A percentile compares a stretch with the other conserved stretches of the same genome.
These are phyloP conservation scores for Ganaspis sp. DNA, from an alignment of 1,140 invertebrate genomes.

Conservation along the genomic window DNA sequence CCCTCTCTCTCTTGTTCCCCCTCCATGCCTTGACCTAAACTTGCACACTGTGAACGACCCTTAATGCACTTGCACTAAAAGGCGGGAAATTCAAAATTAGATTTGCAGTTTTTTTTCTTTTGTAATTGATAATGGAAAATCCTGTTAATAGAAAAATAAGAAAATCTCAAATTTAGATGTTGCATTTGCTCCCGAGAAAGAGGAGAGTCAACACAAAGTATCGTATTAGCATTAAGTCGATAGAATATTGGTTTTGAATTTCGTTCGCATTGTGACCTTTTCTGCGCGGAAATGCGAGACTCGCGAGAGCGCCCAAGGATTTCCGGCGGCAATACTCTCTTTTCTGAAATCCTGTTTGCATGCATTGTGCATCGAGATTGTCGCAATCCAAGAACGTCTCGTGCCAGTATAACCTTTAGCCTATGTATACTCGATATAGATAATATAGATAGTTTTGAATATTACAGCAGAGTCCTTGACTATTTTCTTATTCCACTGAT, in stretches of 20 bases:
- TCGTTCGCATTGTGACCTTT: neutral
- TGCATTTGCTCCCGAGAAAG: neutral
- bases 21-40: no score
- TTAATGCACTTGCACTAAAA: neutral
- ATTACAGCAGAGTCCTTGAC: neutral
- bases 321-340: constrained; percentile 24
- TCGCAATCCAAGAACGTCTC: neutral
- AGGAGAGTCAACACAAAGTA: neutral
- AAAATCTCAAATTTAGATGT: neutral
- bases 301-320: neutral
- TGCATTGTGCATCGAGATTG: constrained; percentile 15
- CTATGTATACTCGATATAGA: neutral
- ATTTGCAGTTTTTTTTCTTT: neutral
- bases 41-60: neutral
- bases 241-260: constrained; percentile 25
- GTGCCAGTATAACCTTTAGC: neutral
- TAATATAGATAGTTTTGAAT: constrained; percentile 5
- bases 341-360: constrained; percentile 11
- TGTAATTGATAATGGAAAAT: neutral
- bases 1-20: no score
- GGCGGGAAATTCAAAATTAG: neutral
- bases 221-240: constrained; percentile 5
- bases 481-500: neutral
- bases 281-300: neutral
- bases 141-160: neutral